A percentile compares a stretch with the other conserved stretches of the same genome.
phyloP scores from a whole-genome alignment of 53 echinoderm and acorn worm species.

The Echinometra lucunter region DNA sequence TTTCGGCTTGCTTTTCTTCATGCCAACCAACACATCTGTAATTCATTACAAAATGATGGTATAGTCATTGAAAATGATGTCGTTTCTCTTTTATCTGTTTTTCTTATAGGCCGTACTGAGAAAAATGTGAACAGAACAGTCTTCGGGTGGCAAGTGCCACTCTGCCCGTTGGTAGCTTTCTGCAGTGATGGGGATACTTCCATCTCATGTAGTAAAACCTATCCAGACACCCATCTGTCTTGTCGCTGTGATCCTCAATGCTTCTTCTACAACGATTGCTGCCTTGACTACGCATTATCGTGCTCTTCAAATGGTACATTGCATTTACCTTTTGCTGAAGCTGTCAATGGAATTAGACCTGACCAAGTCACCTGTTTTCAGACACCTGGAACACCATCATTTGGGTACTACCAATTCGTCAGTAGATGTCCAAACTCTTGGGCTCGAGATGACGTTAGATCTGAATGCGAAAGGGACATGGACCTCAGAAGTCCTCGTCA shows the following conservation, averaged over 20 bases:
- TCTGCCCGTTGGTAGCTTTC: slow-evolving; percentile 61
- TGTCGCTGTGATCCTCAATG: slow-evolving; percentile 69
- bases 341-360: neutral
- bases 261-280: slow-evolving; percentile 70
- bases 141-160: slow-evolving; percentile 53
- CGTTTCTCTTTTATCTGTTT: neutral
- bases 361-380: neutral
- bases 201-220: slow-evolving; percentile 5
- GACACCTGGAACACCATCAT: slow-evolving; percentile 4
- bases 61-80: neutral
- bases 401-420: slow-evolving; percentile 40
- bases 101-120: neutral
- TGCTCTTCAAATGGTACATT: neutral
- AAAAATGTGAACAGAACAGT: slow-evolving; percentile 50
- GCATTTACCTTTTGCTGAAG: neutral
- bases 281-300: slow-evolving; percentile 41
- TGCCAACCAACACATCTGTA: no score
- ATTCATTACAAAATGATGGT: no score
- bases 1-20: no score
- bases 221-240: neutral
- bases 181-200: slow-evolving; percentile 43
- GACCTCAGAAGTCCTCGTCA: slow-evolving; percentile 22
- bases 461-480: slow-evolving; percentile 45
- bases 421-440: slow-evolving; percentile 25
- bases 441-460: slow-evolving; percentile 54